A percentile compares a stretch with the other conserved stretches of the same genome.
Evolutionary conservation across 2,888 invertebrate genomes (phyloP).

Genomic region (Papilio protenor): DNA sequence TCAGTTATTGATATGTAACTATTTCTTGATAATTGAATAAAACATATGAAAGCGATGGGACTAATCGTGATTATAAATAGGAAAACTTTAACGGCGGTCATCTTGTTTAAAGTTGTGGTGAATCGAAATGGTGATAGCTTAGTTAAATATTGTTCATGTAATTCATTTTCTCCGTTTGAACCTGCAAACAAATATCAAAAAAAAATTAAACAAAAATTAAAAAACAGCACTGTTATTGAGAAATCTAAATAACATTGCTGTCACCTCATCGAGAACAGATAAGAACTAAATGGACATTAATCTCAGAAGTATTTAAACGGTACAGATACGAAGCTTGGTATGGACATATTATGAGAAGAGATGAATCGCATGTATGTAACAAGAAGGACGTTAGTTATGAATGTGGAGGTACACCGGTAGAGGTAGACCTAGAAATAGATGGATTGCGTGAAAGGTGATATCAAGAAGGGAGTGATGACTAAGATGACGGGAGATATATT

Average conservation of each 20-base stretch:
- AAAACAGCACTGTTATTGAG: no score
- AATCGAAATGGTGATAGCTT: constrained; percentile 47
- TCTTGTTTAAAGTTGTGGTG: constrained; percentile 53
- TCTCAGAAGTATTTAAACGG: no score
- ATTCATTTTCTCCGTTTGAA: background rate
- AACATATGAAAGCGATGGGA: constrained; percentile 60
- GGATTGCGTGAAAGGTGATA: no score
- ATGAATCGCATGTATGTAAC: no score
- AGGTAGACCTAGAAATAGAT: no score
- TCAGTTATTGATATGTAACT: constrained; percentile 51
- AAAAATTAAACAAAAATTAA: no score
- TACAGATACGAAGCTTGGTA: no score
- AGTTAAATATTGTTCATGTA: constrained; percentile 48
- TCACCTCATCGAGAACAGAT: background rate
- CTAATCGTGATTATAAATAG: constrained; percentile 59
- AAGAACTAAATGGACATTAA: background rate
- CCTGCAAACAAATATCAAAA: constrained; percentile 41
- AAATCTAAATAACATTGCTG: background rate
- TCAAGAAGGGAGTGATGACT: no score
- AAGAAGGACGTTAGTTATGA: background rate
- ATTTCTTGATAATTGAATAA: constrained; percentile 57
- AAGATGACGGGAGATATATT: no score
- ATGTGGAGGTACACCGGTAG: background rate
- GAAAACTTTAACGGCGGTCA: constrained; percentile 58
- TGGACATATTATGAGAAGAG: no score